These are phyloP conservation scores for Oscheius sp. DNA, from an alignment of 2,888 invertebrate genomes.

Conservation along the genomic window DNA sequence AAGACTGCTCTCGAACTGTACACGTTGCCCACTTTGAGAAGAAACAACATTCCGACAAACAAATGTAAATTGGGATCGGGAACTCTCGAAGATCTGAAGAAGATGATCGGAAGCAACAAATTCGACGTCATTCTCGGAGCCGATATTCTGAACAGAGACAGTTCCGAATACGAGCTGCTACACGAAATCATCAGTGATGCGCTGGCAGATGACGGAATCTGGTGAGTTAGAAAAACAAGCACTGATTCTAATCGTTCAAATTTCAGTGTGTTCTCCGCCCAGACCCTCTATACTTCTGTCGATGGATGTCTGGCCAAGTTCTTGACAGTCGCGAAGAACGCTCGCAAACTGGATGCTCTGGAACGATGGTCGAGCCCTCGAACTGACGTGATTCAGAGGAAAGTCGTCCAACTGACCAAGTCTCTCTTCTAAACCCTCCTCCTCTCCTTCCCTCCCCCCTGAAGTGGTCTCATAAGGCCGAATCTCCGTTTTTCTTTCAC, in stretches of 20 bases:
- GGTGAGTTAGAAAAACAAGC: conserved; percentile 49
- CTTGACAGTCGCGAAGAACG: conserved; percentile 57
- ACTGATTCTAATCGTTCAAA: not conserved
- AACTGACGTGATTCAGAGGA: conserved; percentile 59
- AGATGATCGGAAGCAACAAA: conserved; percentile 59
- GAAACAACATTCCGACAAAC: conserved; percentile 65
- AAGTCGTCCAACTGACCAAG: conserved; percentile 54
- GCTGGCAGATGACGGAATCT: conserved; percentile 63
- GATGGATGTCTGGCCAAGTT: conserved; percentile 62
- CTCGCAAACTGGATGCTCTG: conserved; percentile 63
- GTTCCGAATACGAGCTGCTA: conserved; percentile 58
- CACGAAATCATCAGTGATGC: conserved; percentile 63
- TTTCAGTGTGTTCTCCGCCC: conserved; percentile 65
- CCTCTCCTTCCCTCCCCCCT: not conserved
- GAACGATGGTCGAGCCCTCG: conserved; percentile 61
- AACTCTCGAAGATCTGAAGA: conserved; percentile 50
- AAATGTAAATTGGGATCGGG: conserved; percentile 59
- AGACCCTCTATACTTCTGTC: conserved; percentile 61
- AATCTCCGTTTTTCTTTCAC: too few species aligned
- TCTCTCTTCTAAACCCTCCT: conserved; percentile 42
- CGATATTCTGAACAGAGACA: conserved; percentile 62
- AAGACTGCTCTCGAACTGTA: conserved; percentile 53
- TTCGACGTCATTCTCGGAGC: conserved; percentile 70
- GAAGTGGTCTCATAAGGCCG: not conserved
- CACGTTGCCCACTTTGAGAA: conserved; percentile 60